Evolutionary conservation across 2,888 invertebrate genomes (phyloP).

Genomic region (Strigamia transsilvanica): DNA sequence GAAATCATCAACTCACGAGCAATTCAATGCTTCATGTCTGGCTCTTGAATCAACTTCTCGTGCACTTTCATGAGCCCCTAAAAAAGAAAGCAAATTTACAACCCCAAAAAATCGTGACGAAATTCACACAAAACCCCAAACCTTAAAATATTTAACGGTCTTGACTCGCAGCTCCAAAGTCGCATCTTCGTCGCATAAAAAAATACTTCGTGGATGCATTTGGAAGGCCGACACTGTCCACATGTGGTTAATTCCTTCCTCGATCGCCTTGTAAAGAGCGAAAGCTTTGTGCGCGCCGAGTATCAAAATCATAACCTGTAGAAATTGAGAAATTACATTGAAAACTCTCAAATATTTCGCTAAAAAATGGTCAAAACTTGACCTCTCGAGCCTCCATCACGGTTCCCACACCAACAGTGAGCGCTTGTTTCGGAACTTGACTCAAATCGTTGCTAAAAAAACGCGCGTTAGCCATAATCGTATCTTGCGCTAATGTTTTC

Average conservation of each 20-base stretch:
- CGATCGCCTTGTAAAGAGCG: constrained; percentile 96
- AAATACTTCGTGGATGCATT: constrained; percentile 89
- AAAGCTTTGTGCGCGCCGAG: constrained; percentile 96
- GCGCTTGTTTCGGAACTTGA: constrained; percentile 93
- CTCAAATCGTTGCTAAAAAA: constrained; percentile 94
- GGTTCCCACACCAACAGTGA: constrained; percentile 98
- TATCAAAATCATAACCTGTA: constrained; percentile 92
- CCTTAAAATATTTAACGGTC: constrained; percentile 99
- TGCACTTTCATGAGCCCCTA: constrained; percentile 86
- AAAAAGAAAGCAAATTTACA: constrained; percentile 55
- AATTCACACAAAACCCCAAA: constrained; percentile 62
- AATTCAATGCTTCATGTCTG: constrained; percentile 35
- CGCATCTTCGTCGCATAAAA: constrained; percentile 97
- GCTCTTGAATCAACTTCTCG: constrained; percentile 79
- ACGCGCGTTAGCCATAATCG: constrained; percentile 94
- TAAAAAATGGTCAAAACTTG: constrained; percentile 20
- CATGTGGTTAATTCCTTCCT: constrained; percentile 99
- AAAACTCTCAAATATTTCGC: too few relatives aligned
- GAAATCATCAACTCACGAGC: neutral
- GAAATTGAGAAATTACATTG: constrained; percentile 52
- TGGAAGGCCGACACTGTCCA: constrained; percentile 99
- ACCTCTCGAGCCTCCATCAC: constrained; percentile 99
- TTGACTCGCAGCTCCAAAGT: constrained; percentile 95
- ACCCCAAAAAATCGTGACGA: too few relatives aligned
- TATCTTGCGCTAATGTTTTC: constrained; percentile 96